Base-by-base conservation (phyloP, 1,140 invertebrate species). In the Calliopsis andreniformis region DNA sequence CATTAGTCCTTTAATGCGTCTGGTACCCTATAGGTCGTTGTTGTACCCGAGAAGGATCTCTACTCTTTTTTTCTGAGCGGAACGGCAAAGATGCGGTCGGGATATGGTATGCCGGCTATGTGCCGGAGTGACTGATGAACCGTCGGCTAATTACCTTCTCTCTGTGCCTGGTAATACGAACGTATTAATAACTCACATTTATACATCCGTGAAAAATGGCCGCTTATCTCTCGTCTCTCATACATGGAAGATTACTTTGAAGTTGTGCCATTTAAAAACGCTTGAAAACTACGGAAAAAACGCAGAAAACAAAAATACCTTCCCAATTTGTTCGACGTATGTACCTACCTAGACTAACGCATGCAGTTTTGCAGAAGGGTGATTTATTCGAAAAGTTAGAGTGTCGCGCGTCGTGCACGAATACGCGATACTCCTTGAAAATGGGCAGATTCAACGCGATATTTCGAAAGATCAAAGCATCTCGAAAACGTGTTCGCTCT, bases 121-220 rank as follows among this genome's bases (percentile, higher is more conserved):
- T 66, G 81, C 83, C 62, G 45, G 85, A 87, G 85, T 91, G 90
- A 90, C 88, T 89, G 88, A 91, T 91, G 89, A 89, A 87, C 89
- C 82, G 75, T 79, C 83, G 84, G 85, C 87, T 91, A 91, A 91
- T 90, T 91, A 90, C 85, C 87, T 89, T 86, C 89, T 89, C 90
- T 30, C 47, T 86, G 86, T 87, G 79, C 83, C 76, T 80, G 79
- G 80, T 89, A 89, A 89, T 86, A 87, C 80, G 78, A 78, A 79
- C 81, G 71, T 89, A 91, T 90, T 91, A 90, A 90, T 90, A 90
- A 89, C 88, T 77, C 61, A 84, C 87, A 86, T 90, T 90, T 90
- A 89, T 89, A 87, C 84, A 79, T 79, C 80, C 66, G 76, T 90
- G 88, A 91, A 89, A 89, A 91, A 90, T 89, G 88, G 82, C 88